These are phyloP conservation scores for Drosophila kanapiae DNA, from an alignment of 1,140 invertebrate species.

Conservation along the genomic window DNA sequence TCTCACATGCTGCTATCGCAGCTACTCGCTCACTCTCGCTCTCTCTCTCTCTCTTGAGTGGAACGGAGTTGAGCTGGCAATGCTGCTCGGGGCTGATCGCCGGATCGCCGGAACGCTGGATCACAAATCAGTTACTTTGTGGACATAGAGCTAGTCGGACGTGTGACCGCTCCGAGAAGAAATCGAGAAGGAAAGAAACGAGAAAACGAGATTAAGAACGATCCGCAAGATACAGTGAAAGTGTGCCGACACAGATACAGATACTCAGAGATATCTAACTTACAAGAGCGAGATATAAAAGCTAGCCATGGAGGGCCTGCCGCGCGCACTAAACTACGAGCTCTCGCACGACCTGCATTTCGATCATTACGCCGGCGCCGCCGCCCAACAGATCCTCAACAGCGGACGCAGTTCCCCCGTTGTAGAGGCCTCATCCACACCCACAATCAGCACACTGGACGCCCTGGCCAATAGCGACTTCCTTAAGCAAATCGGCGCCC, in stretches of 20 bases:
- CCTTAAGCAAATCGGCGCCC: slow-evolving; percentile 73
- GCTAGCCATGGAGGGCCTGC: slow-evolving; percentile 66
- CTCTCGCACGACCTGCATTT: slow-evolving; percentile 77
- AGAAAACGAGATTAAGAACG: slow-evolving; percentile 32
- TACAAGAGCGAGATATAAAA: slow-evolving; percentile 38
- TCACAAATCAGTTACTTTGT: slow-evolving; percentile 76
- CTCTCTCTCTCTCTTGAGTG: slow-evolving; percentile 65
- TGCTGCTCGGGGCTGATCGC: slow-evolving; percentile 40
- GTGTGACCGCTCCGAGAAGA: slow-evolving; percentile 44
- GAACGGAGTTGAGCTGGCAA: slow-evolving; percentile 28
- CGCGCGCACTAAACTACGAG: slow-evolving; percentile 79
- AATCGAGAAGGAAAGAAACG: not conserved
- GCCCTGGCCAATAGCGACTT: slow-evolving; percentile 66
- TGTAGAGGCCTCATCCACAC: slow-evolving; percentile 60
- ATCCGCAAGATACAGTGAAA: slow-evolving; percentile 60
- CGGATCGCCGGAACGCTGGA: slow-evolving; percentile 23
- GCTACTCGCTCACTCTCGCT: not conserved
- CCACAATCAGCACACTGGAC: slow-evolving; percentile 63
- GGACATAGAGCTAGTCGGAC: slow-evolving; percentile 58
- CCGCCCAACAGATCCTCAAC: slow-evolving; percentile 73
- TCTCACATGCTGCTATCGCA: not conserved
- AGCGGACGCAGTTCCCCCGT: slow-evolving; percentile 47
- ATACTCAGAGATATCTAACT: slow-evolving; percentile 24
- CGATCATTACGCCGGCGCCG: slow-evolving; percentile 63
- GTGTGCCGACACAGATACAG: slow-evolving; percentile 57